phyloP scores from a whole-genome alignment of 2,888 invertebrate genomes.

The Napeogenes inachia region DNA sequence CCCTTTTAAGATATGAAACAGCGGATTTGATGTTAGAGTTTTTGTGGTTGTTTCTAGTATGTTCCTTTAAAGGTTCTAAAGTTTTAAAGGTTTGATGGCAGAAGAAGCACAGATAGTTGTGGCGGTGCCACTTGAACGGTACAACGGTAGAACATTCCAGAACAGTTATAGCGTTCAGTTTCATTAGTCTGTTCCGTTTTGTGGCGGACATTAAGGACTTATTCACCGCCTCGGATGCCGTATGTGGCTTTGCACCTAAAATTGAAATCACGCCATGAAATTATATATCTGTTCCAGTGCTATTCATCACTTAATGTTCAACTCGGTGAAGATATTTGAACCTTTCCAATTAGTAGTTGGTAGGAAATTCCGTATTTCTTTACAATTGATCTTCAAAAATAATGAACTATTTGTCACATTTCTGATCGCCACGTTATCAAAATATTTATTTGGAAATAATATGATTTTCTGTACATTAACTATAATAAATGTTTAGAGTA shows the following conservation, averaged over 20 bases:
- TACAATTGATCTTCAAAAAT: no score
- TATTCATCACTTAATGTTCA: not conserved
- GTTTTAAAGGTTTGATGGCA: constrained; percentile 59
- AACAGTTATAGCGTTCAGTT: constrained; percentile 57
- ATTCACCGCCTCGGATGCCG: constrained; percentile 39
- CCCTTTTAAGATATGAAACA: constrained; percentile 55
- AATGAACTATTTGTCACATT: no score
- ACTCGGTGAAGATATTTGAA: no score
- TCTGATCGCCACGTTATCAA: no score
- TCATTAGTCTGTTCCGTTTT: constrained; percentile 61
- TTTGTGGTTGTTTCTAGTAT: constrained; percentile 51
- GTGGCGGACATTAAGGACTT: constrained; percentile 56
- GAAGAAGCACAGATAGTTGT: constrained; percentile 65
- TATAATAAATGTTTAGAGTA: no score
- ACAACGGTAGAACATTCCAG: constrained; percentile 56
- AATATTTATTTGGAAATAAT: no score
- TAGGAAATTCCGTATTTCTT: no score
- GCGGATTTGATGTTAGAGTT: constrained; percentile 53
- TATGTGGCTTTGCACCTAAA: constrained; percentile 53
- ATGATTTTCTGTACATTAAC: no score
- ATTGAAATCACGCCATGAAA: constrained; percentile 42
- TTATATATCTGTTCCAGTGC: not conserved
- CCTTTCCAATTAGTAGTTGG: no score
- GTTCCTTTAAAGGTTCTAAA: constrained; percentile 53
- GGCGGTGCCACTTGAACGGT: constrained; percentile 69